Evolutionary conservation across 2,113 vertebrate species (phyloP), one percentile per base, ranked within the genome.

Genomic region (Anser brachyrhynchus): DNA sequence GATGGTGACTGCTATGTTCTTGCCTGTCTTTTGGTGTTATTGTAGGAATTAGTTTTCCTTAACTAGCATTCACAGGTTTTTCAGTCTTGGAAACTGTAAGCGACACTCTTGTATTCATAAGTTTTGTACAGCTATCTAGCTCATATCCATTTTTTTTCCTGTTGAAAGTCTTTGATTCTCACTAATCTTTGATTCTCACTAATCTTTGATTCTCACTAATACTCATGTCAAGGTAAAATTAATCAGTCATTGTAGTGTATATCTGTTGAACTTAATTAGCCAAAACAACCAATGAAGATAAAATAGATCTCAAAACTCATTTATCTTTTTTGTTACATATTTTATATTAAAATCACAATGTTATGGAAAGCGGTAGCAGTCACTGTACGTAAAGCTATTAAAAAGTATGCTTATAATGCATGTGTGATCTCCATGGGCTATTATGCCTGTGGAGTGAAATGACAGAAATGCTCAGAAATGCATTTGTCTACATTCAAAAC

Each of bases 231-330:
- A 37, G 93, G 51, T 66, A 46, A 73, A 93, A 91, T 92, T 73
- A 82, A 92, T 93, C 89, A 79, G 81, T 80, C 81, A 76, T 66
- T 82, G 67, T 67, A 70, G 49, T 54, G 13, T 51, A 76, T 49
- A 74, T 2, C 1, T 61, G 77, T 92, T 85, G 76, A 91, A 70
- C 29, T 9, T 87, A 92, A 94, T 89, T 87, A 95, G 31, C 71
- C 84, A 87, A 87, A 95, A 77, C 80, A 90, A 41, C 77, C 65
- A 86, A 87, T 84, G 74, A 92, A 85, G 87, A 85, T 73, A 94
- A 81, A 92, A 65, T 22, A 72, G n/a, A 79, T 79, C 43, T 92
- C 54, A 46, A 33, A 82, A 66, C 19, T 85, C 35, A 87, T 93
- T 90, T 70, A 62, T 87, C 87, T 95, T 95, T 92, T 91, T 88